Evolutionary conservation across 2,888 invertebrate genomes (phyloP), one percentile per base, ranked within the genome.

Genomic region (Acleris emargana): DNA sequence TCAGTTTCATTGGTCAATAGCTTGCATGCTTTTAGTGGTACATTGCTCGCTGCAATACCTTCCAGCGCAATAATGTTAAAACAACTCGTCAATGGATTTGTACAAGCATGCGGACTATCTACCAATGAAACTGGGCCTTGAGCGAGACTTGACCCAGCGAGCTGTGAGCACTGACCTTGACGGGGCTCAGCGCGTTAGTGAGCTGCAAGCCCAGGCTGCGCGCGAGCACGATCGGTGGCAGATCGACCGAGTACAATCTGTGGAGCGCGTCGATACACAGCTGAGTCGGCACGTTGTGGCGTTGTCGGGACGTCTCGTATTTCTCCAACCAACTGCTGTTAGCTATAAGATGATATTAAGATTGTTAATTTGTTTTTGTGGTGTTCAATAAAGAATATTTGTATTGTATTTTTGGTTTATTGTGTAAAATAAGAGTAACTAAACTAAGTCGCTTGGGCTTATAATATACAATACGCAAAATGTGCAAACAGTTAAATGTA

Each of bases 201-300:
- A 97, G 79, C 81, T 97, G 97, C 62, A 98, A 87, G 0, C 98
- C 98, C 11, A 98, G 79, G 79, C 97, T 97, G 72, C 98, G 93
- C 2, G 96, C 83, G n/a, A 97, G 83, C 0, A 98, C 97, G 0
- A 97, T 77, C 0, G 98, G 97, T 38, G 95, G 91, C 49, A 95
- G 91, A 53, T 95, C 94, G 9, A 95, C 94, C 64, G 94, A 94
- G 85, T 98, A 99, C 7, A 99, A 91, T 53, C 96, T 93, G 78
- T 98, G 97, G 53, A 99, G 89, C 6, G 96, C 96, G 86, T 99
- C 98, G 4, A 98, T 95, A 0, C 96, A 96, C 16, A 97, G 84
- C 95, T 98, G 96, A 0, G 97, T 96, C 0, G 99, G 97, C 25
- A 99, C 93, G 84, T 98, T 98, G 80, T 97, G 96, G 22, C 96